phyloP scores from a whole-genome alignment of 2,797 vertebrate species.

The Chrysocyon brachyurus region DNA sequence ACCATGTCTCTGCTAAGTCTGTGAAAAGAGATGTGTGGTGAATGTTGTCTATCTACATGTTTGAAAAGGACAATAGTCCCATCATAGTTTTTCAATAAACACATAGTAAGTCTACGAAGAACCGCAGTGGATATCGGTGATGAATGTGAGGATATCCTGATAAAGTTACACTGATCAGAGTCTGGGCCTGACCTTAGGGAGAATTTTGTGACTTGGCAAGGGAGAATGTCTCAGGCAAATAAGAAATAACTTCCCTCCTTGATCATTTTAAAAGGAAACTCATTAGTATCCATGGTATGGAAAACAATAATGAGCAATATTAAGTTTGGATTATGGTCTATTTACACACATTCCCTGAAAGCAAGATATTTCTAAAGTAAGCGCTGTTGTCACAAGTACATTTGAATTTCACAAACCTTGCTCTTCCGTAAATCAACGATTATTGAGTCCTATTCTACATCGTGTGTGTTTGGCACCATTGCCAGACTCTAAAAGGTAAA shows the following conservation, averaged over 20 bases:
- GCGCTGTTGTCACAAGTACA: background rate
- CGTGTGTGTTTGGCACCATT: background rate
- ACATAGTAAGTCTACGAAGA: background rate
- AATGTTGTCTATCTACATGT: background rate
- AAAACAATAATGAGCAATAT: background rate
- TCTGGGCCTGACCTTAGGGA: background rate
- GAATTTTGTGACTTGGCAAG: background rate
- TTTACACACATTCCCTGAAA: slow-evolving; percentile 11
- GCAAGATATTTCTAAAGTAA: background rate
- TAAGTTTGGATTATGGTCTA: background rate
- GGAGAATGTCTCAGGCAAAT: background rate
- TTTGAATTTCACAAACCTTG: slow-evolving; percentile 11
- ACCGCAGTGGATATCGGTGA: background rate
- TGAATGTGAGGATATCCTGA: background rate
- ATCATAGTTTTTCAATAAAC: background rate
- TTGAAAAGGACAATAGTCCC: background rate
- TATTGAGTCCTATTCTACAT: background rate
- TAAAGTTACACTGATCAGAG: background rate
- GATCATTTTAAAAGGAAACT: background rate
- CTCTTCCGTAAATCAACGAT: slow-evolving; percentile 3
- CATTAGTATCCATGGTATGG: background rate
- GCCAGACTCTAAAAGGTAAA: background rate
- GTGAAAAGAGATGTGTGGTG: background rate
- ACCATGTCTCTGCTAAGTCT: background rate
- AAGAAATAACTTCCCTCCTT: background rate